Conservation (phyloP, 2,113 vertebrate genomes). For the Microtus oregoni region DNA sequence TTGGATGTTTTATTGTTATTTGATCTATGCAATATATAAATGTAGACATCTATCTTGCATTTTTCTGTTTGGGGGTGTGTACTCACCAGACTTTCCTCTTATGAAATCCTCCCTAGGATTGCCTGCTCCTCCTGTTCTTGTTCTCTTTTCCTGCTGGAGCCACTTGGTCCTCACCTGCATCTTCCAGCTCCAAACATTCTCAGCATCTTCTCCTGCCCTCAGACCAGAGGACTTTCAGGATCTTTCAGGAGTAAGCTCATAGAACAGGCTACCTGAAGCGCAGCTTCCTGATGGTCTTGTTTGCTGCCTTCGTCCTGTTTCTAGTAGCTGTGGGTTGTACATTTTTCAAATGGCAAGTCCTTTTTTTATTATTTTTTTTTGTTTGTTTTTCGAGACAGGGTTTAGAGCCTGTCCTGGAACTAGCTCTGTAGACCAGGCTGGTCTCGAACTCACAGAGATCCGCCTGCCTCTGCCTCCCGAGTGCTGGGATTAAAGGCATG, state of each 20-base stretch:
- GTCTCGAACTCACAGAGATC: no score
- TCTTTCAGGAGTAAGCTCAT: background rate
- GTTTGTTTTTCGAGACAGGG: no score
- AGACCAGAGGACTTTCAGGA: background rate
- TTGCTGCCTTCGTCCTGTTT: background rate
- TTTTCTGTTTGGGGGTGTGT: background rate
- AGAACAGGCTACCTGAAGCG: background rate
- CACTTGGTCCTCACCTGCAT: background rate
- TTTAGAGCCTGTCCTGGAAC: no score
- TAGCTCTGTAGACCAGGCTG: no score
- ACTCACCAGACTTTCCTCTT: background rate
- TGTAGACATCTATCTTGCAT: background rate
- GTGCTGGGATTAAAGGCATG: no score
- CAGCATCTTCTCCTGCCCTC: background rate
- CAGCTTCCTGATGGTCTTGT: background rate
- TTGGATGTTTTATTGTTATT: background rate
- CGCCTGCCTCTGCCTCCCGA: no score
- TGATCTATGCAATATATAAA: background rate
- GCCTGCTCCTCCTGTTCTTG: fast-evolving
- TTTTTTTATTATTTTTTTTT: background rate
- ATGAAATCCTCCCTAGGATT: background rate
- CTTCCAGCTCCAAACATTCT: background rate
- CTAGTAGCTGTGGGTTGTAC: background rate
- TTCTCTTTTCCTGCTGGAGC: background rate
- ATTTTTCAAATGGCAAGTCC: background rate